Base-by-base conservation (phyloP, 2,113 vertebrate species). In the Nannospalax galili region DNA sequence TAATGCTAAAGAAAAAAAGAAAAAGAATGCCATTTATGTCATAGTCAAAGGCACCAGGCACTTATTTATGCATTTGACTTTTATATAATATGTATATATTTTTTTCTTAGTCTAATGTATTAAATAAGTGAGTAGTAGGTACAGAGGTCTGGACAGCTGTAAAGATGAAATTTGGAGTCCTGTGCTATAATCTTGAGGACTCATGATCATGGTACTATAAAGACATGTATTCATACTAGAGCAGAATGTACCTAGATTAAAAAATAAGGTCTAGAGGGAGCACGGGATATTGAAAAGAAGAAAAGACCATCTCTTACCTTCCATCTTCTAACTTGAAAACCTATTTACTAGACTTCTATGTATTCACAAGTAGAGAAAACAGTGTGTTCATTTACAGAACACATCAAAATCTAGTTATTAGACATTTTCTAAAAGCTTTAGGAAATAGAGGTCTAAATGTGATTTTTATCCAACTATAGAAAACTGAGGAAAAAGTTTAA, bases 381-480 rank as follows among this genome's bases (percentile, higher is more conserved):
- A 80, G 26, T 73, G 12, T 78, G 17, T 45, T 95, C 74, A 86
- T 84, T 84, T 94, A 52, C n/a, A 81, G 75, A 35, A 7, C 58
- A 93, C 90, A 80, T 95, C 79, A 88, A 79, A 45, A 32, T 93
- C 77, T 84, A 82, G 73, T 88, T 95, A 42, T 22, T 79, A 79
- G 94, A 96, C 89, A 9, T 1, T 42, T 96, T 93, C 56, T 67
- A 67, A 42, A 94, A 11, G 17, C 73, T 90, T 93, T 20, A 67
- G 40, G 40, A 95, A 73, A 37, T 79, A 91, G 89, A 92, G 56
- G 69, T 96, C 94, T 93, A 84, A 91, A 58, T 3, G 67, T 80
- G n/a, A 52, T 93, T 96, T 94, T 67, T 42, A 93, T 95, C 35
- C 40, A 84, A 15, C 32, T 90, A 93, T 87, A 89, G 64, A 93